Evolutionary conservation across 2,113 vertebrate species (phyloP).

Genomic region (Semicossyphus pulcher): DNA sequence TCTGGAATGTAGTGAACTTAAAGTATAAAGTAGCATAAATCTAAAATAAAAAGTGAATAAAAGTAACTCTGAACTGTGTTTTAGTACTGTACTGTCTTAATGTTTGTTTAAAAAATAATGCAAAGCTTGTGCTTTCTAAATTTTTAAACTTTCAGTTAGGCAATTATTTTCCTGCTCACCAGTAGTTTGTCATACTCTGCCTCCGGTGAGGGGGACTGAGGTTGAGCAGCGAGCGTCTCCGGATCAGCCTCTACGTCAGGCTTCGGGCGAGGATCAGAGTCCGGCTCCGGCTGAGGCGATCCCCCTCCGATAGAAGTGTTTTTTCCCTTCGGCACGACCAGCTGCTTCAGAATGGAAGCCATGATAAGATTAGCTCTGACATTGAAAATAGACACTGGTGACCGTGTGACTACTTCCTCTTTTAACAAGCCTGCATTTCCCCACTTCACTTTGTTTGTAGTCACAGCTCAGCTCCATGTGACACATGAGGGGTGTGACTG

Average conservation of each 20-base stretch:
- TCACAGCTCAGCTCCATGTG: constrained; percentile 40
- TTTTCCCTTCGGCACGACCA: constrained; percentile 52
- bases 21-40: no score
- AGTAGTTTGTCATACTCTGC: constrained; percentile 86
- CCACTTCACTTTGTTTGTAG: constrained; percentile 56
- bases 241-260: constrained; percentile 4
- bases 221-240: constrained; percentile 44
- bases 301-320: constrained; percentile 2
- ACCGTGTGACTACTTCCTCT: constrained; percentile 70
- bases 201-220: constrained; percentile 81
- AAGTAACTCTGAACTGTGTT: no score
- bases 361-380: constrained; percentile 64
- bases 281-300: constrained; percentile 11
- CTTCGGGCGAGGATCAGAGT: constrained; percentile 24
- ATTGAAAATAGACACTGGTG: constrained; percentile 13
- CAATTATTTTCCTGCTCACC: no score
- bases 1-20: no score
- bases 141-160: not conserved
- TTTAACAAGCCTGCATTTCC: constrained; percentile 37
- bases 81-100: no score
- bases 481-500: constrained; percentile 38
- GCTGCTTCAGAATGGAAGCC: constrained; percentile 71
- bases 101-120: no score
- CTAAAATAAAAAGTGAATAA: no score
- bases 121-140: no score